phyloP scores from a whole-genome alignment of 2,797 vertebrate genomes.

The Toxotes lorentzi region DNA sequence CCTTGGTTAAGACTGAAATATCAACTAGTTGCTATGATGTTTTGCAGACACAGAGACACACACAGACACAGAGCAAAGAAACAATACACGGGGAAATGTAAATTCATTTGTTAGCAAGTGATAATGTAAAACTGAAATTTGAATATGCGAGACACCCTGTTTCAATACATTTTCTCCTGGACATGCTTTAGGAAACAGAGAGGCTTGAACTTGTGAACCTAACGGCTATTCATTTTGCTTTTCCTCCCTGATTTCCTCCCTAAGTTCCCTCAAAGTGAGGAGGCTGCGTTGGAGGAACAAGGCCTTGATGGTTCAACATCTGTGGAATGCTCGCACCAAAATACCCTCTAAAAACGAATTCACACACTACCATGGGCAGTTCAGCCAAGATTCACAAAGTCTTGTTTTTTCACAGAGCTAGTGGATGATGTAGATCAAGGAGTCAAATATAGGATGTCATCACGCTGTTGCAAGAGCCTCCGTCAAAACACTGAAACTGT shows the following conservation, averaged over 20 bases:
- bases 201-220: conserved; percentile 71
- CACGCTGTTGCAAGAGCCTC: conserved; percentile 26
- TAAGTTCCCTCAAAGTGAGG: conserved; percentile 56
- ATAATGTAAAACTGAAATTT: background rate
- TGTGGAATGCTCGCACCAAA: conserved; percentile 57
- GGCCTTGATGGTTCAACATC: conserved; percentile 57
- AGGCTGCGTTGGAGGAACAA: conserved; percentile 60
- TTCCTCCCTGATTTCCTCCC: conserved; percentile 74
- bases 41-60: too few relatives aligned
- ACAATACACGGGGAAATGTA: background rate
- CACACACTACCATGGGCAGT: too few relatives aligned
- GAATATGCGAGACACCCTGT: background rate
- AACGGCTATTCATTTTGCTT: conserved; percentile 46
- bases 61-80: too few relatives aligned
- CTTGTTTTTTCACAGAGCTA: background rate
- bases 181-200: conserved; percentile 32
- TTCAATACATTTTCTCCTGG: background rate
- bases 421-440: background rate
- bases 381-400: conserved; percentile 15
- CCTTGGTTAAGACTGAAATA: background rate
- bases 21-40: background rate
- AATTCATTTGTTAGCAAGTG: background rate
- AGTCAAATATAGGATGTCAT: conserved; percentile 37
- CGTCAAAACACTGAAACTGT: conserved; percentile 45
- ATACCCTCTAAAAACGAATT: background rate